These are phyloP conservation scores for Seriola dumerili DNA, from an alignment of 2,113 vertebrate genomes.

Conservation along the genomic window DNA sequence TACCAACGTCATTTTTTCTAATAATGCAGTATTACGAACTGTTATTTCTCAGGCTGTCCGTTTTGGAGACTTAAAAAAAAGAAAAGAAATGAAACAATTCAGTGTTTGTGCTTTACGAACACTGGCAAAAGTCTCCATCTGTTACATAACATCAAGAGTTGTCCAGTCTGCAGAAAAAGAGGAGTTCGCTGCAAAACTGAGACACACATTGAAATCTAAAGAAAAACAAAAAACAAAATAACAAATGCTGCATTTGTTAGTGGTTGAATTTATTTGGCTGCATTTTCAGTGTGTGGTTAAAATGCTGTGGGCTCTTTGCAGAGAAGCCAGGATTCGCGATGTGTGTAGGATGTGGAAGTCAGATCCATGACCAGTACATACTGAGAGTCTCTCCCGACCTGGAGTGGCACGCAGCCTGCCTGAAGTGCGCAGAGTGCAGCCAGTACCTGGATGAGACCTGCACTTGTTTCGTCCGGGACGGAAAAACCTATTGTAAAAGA, in stretches of 20 bases:
- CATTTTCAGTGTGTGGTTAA: slow-evolving; percentile 1
- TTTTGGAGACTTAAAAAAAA: not conserved
- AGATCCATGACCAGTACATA: slow-evolving; percentile 97
- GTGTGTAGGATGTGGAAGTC: slow-evolving; percentile 97
- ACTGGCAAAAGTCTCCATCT: slow-evolving; percentile 37
- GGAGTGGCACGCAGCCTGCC: slow-evolving; percentile 97
- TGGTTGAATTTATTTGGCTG: not conserved
- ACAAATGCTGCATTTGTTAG: not conserved
- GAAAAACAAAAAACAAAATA: too few species aligned
- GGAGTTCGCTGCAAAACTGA: slow-evolving; percentile 8
- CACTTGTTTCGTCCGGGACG: slow-evolving; percentile 97
- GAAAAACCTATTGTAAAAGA: slow-evolving; percentile 97
- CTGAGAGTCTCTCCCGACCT: slow-evolving; percentile 96
- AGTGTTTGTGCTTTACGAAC: slow-evolving; percentile 7
- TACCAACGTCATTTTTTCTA: slow-evolving; percentile 21
- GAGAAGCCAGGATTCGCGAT: slow-evolving; percentile 94
- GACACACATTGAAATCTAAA: not conserved
- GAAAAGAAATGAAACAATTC: not conserved
- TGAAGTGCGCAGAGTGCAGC: slow-evolving; percentile 96
- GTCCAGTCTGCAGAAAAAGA: slow-evolving; percentile 38
- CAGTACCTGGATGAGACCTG: slow-evolving; percentile 95
- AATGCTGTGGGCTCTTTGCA: slow-evolving; percentile 75
- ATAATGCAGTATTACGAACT: not conserved
- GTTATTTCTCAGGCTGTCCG: not conserved
- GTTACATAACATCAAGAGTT: slow-evolving; percentile 59